Evolutionary conservation across 2,113 vertebrate species (phyloP), one percentile per base, ranked within the genome.

Genomic region (Lophius piscatorius): DNA sequence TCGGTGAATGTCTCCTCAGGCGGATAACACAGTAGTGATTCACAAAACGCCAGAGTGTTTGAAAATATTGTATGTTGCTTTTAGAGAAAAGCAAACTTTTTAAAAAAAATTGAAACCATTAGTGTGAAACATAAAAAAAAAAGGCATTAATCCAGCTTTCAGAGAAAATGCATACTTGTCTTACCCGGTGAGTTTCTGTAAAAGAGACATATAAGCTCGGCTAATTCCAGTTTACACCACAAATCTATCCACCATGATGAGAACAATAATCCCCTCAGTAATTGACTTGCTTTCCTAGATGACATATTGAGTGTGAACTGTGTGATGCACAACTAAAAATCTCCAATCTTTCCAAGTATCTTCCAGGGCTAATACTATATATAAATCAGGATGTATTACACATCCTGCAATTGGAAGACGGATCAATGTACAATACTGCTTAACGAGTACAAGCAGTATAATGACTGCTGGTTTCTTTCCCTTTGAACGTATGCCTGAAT

Each of bases 391-490:
- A n/a, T n/a, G n/a, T n/a, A n/a, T n/a, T 40, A 26, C 74, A 59
- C 60, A 29, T 70, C 44, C 24, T 24, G 41, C 45, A 52, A 74
- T 58, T 14, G 44, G 65, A 62, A 22, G 46, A 12, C 21, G 59
- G 74, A 76, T 80, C 82, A 38, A 69, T 82, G 61, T 42, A 74
- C 61, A 58, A 73, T 39, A 16, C 46, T 49, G 67, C 24, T 55
- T 82, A 82, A 85, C 67, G 76, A 87, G 70, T 28, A 45, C 50
- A 63, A 40, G 67, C 68, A 52, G 63, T 40, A 46, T 75, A 74
- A 85, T 56, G 61, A 68, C 70, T 52, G 36, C 57, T 61, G 47
- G 20, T 63, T 41, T 63, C 60, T 57, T 49, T 31, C n/a, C 17
- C 58, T 77, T 64, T 81, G 59, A 65, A 63, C 47, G 21, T 18